phyloP scores from a whole-genome alignment of 2,113 vertebrate genomes.

The Thryonomys swinderianus region DNA sequence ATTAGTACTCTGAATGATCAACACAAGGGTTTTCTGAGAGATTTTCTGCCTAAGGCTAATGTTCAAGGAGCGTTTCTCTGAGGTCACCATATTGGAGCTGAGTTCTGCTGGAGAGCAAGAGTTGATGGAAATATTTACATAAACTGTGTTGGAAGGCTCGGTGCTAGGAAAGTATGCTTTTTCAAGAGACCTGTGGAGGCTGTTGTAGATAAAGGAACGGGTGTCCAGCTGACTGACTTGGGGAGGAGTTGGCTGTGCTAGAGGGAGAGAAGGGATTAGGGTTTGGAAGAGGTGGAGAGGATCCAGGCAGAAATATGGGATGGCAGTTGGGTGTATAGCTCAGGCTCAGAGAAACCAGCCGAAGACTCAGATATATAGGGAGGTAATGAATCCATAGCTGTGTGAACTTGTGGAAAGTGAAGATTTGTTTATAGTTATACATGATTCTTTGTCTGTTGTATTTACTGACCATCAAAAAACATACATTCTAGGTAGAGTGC shows the following conservation, averaged over 20 bases:
- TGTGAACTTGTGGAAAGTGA: neutral
- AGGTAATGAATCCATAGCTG: neutral
- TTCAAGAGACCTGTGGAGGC: neutral
- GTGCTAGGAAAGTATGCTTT: neutral
- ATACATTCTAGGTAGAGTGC: neutral
- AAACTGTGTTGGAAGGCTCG: neutral
- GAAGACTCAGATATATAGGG: no score
- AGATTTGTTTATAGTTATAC: neutral
- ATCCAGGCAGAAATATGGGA: neutral
- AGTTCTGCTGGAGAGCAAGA: neutral
- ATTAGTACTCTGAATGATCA: no score
- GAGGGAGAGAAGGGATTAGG: neutral
- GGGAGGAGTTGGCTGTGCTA: neutral
- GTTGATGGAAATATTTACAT: no score
- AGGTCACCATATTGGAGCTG: accelerated
- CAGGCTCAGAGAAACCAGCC: neutral
- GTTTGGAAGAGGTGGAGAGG: neutral
- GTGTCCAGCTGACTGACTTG: neutral
- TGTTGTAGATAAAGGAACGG: accelerated
- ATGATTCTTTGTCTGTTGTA: neutral
- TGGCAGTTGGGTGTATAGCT: neutral
- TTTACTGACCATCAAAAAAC: accelerated
- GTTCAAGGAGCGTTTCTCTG: neutral
- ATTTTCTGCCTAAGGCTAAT: neutral
- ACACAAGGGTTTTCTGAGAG: neutral